Evolutionary conservation across 2,888 invertebrate genomes (phyloP).

Genomic region (Folsomia manolachei): DNA sequence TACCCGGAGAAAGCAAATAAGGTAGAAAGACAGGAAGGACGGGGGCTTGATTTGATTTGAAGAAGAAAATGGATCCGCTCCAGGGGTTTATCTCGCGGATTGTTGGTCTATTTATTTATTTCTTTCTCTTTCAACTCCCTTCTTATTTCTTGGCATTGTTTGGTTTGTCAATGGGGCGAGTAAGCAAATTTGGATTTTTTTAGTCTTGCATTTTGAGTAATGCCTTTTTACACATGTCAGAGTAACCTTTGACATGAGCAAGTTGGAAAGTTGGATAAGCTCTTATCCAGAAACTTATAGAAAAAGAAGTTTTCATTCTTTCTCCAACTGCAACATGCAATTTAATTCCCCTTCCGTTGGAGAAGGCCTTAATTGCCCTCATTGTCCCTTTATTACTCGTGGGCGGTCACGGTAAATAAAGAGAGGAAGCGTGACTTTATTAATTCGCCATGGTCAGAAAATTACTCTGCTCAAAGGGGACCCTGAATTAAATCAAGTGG

Average conservation of each 20-base stretch:
- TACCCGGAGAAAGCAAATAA: not conserved
- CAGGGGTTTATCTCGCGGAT: not conserved
- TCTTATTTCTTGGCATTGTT: too few species aligned
- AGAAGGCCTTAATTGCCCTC: not conserved
- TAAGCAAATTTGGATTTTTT: too few species aligned
- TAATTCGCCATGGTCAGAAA: not conserved
- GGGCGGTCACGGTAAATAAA: constrained; percentile 16
- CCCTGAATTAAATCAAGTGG: not conserved
- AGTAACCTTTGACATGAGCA: too few species aligned
- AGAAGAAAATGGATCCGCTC: not conserved
- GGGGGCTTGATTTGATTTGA: not conserved
- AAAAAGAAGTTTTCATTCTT: too few species aligned
- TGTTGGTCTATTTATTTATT: not conserved
- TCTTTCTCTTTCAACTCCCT: too few species aligned
- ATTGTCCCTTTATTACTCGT: not conserved
- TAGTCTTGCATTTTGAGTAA: too few species aligned
- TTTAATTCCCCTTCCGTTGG: too few species aligned
- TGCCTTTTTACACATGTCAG: too few species aligned
- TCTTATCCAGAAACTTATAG: too few species aligned
- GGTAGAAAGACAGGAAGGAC: not conserved
- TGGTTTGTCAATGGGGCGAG: too few species aligned
- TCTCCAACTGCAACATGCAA: too few species aligned
- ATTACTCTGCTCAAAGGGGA: not conserved
- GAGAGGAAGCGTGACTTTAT: not conserved
- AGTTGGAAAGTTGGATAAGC: too few species aligned